Percentiles rank a stretch among this genome's conserved stretches.
phyloP scores from a whole-genome alignment of 30 jellyfish, hydroid and myxozoan genomes.

The Aurelia aurita complex sp. Pacific region DNA sequence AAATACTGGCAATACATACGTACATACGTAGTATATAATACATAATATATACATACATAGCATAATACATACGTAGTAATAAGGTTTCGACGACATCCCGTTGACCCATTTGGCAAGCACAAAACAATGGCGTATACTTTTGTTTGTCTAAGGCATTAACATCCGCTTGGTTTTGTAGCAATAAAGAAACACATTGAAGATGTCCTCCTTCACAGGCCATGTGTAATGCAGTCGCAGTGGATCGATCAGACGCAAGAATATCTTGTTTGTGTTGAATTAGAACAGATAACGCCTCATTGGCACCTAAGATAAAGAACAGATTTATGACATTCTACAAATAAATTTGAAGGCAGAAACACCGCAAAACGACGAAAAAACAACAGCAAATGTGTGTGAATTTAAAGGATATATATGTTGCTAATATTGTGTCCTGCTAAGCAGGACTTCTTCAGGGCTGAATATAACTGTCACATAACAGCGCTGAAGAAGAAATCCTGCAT shows the following conservation, averaged over 20 bases:
- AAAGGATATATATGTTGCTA: too few relatives aligned
- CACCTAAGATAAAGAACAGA: slow-evolving; percentile 38
- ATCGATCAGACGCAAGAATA: slow-evolving; percentile 71
- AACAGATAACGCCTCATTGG: slow-evolving; percentile 59
- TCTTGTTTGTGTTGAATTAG: slow-evolving; percentile 67
- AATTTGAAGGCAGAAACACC: too few relatives aligned
- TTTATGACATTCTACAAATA: not conserved
- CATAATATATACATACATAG: too few relatives aligned
- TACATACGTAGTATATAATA: too few relatives aligned
- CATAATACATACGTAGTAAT: slow-evolving; percentile 47
- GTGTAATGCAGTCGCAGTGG: slow-evolving; percentile 90
- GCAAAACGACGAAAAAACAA: too few relatives aligned
- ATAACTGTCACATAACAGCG: too few relatives aligned
- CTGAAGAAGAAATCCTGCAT: too few relatives aligned
- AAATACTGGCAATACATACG: too few relatives aligned
- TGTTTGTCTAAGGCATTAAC: slow-evolving; percentile 80
- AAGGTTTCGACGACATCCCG: slow-evolving; percentile 72
- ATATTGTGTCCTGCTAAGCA: too few relatives aligned
- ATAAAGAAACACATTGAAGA: slow-evolving; percentile 75
- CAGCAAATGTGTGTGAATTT: too few relatives aligned
- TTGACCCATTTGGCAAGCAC: slow-evolving; percentile 97
- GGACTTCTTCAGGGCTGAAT: too few relatives aligned
- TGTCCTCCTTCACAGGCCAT: slow-evolving; percentile 97
- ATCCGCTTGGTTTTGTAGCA: slow-evolving; percentile 85
- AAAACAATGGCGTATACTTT: slow-evolving; percentile 86